Conservation (phyloP, 2,888 invertebrate genomes). For the Augochlorella aurata region DNA sequence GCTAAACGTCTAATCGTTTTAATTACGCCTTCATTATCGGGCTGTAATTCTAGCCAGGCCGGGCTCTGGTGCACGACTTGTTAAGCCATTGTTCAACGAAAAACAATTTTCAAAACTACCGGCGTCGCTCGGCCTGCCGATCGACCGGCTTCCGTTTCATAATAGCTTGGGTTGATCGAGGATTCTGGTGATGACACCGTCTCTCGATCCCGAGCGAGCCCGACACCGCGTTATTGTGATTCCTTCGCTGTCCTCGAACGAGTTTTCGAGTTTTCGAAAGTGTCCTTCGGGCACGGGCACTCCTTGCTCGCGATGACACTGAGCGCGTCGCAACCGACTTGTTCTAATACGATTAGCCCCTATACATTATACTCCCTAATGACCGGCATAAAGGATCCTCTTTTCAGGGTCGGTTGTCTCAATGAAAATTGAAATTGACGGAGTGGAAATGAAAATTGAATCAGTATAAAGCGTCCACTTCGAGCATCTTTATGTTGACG, state of each 20-base stretch:
- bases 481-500: no score
- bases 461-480: no score
- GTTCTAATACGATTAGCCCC: not conserved
- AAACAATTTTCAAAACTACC: slow-evolving; percentile 18
- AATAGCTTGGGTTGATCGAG: slow-evolving; percentile 19
- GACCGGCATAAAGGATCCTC: no score
- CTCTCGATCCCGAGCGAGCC: not conserved
- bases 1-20: not conserved
- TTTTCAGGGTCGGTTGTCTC: no score
- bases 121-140: not conserved
- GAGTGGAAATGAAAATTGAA: no score
- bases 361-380: no score
- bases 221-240: slow-evolving; percentile 27
- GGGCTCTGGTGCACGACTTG: no score
- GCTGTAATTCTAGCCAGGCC: not conserved
- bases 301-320: not conserved
- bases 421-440: no score
- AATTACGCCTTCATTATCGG: slow-evolving; percentile 8
- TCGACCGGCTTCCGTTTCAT: slow-evolving; percentile 18
- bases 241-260: slow-evolving; percentile 32
- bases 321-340: not conserved
- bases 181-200: slow-evolving; percentile 26
- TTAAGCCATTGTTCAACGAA: not conserved
- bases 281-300: not conserved
- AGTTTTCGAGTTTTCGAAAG: slow-evolving; percentile 36